Evolutionary conservation across 1,140 invertebrate genomes (phyloP), one percentile per base, ranked within the genome.

Genomic region (Babylonia areolata): DNA sequence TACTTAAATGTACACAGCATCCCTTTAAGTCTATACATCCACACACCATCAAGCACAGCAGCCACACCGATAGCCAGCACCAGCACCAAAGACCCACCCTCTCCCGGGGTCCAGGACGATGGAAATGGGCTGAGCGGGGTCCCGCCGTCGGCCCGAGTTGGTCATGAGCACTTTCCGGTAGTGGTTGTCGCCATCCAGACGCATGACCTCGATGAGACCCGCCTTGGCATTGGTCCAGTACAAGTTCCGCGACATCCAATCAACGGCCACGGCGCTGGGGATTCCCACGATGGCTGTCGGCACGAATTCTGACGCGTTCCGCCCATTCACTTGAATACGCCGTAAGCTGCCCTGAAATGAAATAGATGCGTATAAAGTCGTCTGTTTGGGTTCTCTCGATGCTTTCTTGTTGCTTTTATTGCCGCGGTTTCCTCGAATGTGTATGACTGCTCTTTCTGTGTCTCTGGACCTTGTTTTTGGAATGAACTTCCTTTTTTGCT

Each of bases 191-290:
- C 94, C 92, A 97, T 97, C 91, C 37, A 95, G 90, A 54, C 91
- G 90, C 3, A 99, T 96, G 0, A 98, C 96, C 94, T 99, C 98
- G 85, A 99, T 97, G 87, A 98, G 99, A 39, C 97, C 97, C 17
- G 97, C 97, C 69, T 97, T 95, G 33, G 97, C 96, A 92, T 99
- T 99, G 20, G 98, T 98, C 90, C 99, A 96, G 92, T 97, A 99
- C 12, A 99, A 93, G 94, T 99, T 99, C 64, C 98, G 95, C 15
- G 98, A 98, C 42, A 99, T 95, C 98, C 98, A 99, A 93, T 99
- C 99, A 92, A 99, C 97, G 0, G 98, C 98, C 46, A 99, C 96
- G 1, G 97, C 96, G 73, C 97, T 97, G 0, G 98, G 97, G 0
- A 97, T 96, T 0, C 98, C 98, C 40, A 99, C 96, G 46, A 99